Evolutionary conservation across 2,888 invertebrate genomes (phyloP), one percentile per base, ranked within the genome.

Genomic region (Sphaerophoria rueppellii): DNA sequence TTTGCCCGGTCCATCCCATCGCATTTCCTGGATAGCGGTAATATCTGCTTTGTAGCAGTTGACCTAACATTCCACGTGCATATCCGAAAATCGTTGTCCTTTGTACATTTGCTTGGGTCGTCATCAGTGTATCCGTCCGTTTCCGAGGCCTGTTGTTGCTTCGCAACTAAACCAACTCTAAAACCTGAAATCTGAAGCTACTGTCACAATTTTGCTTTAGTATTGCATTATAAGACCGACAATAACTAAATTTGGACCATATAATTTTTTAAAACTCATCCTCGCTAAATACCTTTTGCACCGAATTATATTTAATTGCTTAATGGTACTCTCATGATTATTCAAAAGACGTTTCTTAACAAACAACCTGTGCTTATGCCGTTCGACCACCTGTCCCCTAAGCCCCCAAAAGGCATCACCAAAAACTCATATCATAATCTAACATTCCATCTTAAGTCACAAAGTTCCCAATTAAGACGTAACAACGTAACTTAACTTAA

Each of bases 321-420:
- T 40, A 60, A 60, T 60, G 4, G 7, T 32, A 43, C n/a, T 32
- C 46, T 61, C 7, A 61, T 61, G 7, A 61, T 61, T 61, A 61
- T 61, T 61, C 61, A 61, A 46, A 34, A 34, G 46, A 9, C 61
- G 61, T 61, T 9, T 12, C 55, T 6, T 1, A 7, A 5, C 40
- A 40, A 40, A 58, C 58, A 58, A 37, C 9, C 11, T 14, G 14
- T n/a, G 1, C 34, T 11, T 3, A 40, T 40, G 9, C 12, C 4
- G 9, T 24, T 24, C 58, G 0, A 37, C 16, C 16, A 16, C 16
- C 37, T 11, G 9, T 3, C 34, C 7, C 57, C 2, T 1, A 6
- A 2, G 6, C 4, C n/a, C n/a, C n/a, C n/a, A n/a, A n/a, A 14
- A 16, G 16, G 0, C 50, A 2, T 6, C 6, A 16, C 14, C 16